These are phyloP conservation scores for Phenganax stokvisi DNA, from an alignment of 92 coral and sea anemone genomes.

Conservation along the genomic window DNA sequence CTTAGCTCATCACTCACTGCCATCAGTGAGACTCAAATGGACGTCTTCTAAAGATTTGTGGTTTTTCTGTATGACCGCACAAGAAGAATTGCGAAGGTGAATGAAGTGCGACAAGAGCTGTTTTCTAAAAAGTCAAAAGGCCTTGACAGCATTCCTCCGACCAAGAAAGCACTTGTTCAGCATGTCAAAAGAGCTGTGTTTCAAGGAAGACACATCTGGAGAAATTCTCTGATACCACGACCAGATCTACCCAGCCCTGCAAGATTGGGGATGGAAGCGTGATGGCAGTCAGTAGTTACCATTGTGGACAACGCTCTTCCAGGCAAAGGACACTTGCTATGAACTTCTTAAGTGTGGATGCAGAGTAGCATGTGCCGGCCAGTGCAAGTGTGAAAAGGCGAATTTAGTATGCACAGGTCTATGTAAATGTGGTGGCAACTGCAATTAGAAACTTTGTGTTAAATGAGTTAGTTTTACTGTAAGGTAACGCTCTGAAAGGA, in stretches of 20 bases:
- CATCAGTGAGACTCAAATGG: constrained; percentile 34
- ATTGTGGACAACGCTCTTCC: constrained; percentile 50
- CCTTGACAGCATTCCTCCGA: background rate
- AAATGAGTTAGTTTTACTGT: background rate
- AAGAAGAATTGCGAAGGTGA: background rate
- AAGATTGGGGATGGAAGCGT: constrained; percentile 59
- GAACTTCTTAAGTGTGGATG: constrained; percentile 55
- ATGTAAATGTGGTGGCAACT: constrained; percentile 57
- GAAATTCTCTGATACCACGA: constrained; percentile 45
- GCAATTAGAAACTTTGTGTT: constrained; percentile 1
- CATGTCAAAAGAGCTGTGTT: constrained; percentile 54
- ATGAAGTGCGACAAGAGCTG: background rate
- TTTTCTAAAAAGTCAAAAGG: too few relatives aligned
- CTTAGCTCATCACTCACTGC: constrained; percentile 44
- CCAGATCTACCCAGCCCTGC: constrained; percentile 51
- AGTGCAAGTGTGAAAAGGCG: constrained; percentile 60
- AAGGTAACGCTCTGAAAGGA: too few relatives aligned
- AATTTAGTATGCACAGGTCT: constrained; percentile 57
- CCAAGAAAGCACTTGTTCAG: background rate
- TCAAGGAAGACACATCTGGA: constrained; percentile 52
- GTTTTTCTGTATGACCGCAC: background rate
- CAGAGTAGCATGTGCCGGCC: constrained; percentile 52
- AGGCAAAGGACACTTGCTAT: constrained; percentile 49
- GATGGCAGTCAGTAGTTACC: constrained; percentile 54
- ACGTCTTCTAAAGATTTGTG: background rate